These are phyloP conservation scores for Drosophila helvetica DNA, from an alignment of 2,888 invertebrate genomes.

Conservation along the genomic window DNA sequence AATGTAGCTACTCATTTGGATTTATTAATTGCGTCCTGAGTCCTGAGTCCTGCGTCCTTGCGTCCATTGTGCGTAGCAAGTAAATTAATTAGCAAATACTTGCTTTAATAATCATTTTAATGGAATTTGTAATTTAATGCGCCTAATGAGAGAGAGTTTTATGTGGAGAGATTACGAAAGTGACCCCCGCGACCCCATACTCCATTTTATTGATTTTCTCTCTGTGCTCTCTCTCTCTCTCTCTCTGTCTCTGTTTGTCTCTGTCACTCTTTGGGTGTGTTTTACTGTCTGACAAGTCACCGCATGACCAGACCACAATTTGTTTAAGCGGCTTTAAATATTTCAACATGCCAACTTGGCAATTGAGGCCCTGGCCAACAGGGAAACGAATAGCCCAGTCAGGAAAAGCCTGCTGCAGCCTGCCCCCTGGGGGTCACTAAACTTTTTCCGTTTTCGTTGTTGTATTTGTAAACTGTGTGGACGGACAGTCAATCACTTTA, in stretches of 20 bases:
- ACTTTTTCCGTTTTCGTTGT: conserved; percentile 31
- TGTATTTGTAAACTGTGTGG: neutral
- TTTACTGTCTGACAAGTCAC: conserved; percentile 53
- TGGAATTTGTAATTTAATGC: conserved; percentile 82
- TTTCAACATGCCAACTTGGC: conserved; percentile 72
- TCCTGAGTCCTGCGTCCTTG: neutral
- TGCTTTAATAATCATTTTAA: conserved; percentile 80
- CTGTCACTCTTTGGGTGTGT: conserved; percentile 6
- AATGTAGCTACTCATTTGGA: conserved; percentile 68
- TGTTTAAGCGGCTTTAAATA: conserved; percentile 80
- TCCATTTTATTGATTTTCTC: conserved; percentile 42
- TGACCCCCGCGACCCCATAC: neutral
- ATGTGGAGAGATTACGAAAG: conserved; percentile 72
- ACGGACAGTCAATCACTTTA: conserved; percentile 77
- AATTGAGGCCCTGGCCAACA: conserved; percentile 29
- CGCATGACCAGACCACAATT: conserved; percentile 69
- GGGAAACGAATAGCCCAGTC: conserved; percentile 15
- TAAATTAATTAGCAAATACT: conserved; percentile 82
- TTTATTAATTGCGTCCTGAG: conserved; percentile 69
- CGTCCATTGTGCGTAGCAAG: conserved; percentile 65
- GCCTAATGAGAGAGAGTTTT: conserved; percentile 79
- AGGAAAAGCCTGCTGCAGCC: conserved; percentile 1
- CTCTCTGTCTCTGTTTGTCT: neutral
- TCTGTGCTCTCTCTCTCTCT: conserved; percentile 19
- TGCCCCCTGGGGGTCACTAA: conserved; percentile 61